Base-by-base conservation (phyloP, 2,113 vertebrate species). In the Eulemur macaco region DNA sequence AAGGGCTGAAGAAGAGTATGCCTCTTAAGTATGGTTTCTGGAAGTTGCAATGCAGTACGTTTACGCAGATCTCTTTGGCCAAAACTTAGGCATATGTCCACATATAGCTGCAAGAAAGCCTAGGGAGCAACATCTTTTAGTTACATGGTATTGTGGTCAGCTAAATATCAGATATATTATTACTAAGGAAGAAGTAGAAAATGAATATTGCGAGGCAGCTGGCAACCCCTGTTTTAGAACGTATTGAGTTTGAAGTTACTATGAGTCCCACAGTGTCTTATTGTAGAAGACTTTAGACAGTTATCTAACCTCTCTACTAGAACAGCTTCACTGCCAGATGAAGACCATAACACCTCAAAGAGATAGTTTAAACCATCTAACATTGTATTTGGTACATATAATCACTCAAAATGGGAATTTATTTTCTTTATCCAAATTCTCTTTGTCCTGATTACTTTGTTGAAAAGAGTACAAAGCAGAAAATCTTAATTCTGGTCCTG, bases 341-440 rank as follows among this genome's bases (percentile, higher is more conserved):
- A 84, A 47, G 56, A 74, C 10, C 15, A 21, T 82, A 50, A 27
- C 52, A 37, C 21, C 27, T 80, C 68, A 90, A 42, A 81, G 76
- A 25, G 45, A 45, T 71, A 52, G 12, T 68, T 69, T 3, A 56
- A 92, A 71, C 4, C 37, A 11, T 63, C n/a, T 78, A 71, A 47
- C 37, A 54, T 29, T 6, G 13, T 85, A 27, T 94, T 54, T 90
- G n/a, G 42, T 64, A 54, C 31, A 52, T 73, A 69, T 31, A 78
- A 20, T 90, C 52, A 78, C 37, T 76, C 4, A 94, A 31, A 76
- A 42, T 90, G 37, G 76, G 34, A 50, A 64, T 88, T 89, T 76
- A 29, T 89, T 95, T 85, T 74, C 45, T 93, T 92, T 74, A 80
- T 85, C 18, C 29, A 78, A 15, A 56, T 95, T 84, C 13, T 31